A percentile compares a stretch with the other conserved stretches of the same genome.
phyloP scores from a whole-genome alignment of 2,888 invertebrate species.

The Polyploca ridens region DNA sequence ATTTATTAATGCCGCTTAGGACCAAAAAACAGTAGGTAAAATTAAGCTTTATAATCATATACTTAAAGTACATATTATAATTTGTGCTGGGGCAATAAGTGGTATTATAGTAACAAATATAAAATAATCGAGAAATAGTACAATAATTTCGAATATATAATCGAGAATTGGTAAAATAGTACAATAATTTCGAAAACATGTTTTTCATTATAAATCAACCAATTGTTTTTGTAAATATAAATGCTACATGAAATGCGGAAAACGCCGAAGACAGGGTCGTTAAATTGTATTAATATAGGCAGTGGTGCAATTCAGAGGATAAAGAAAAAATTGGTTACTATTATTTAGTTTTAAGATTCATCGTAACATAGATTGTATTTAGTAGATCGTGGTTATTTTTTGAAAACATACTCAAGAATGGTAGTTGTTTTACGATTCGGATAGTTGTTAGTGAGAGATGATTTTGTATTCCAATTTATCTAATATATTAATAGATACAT shows the following conservation, averaged over 20 bases:
- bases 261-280: conserved; percentile 1
- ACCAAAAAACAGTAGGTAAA: neutral
- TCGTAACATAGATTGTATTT: too few species aligned
- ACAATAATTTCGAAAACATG: too few species aligned
- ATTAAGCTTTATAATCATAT: neutral
- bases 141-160: neutral
- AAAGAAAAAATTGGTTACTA: too few species aligned
- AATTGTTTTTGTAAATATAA: neutral
- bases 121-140: neutral
- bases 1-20: neutral
- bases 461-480: too few species aligned
- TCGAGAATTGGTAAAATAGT: too few species aligned
- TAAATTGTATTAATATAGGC: conserved; percentile 34
- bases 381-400: too few species aligned
- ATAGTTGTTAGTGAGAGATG: too few species aligned
- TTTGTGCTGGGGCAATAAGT: conserved; percentile 16
- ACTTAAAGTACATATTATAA: neutral
- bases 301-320: conserved; percentile 20
- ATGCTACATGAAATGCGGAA: conserved; percentile 6
- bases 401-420: too few species aligned
- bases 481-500: too few species aligned
- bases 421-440: too few species aligned
- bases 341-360: too few species aligned
- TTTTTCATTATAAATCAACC: neutral
- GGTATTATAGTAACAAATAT: neutral